Evolutionary conservation across 2,888 invertebrate species (phyloP), one percentile per base, ranked within the genome.

Genomic region (Aleiodes alternator): DNA sequence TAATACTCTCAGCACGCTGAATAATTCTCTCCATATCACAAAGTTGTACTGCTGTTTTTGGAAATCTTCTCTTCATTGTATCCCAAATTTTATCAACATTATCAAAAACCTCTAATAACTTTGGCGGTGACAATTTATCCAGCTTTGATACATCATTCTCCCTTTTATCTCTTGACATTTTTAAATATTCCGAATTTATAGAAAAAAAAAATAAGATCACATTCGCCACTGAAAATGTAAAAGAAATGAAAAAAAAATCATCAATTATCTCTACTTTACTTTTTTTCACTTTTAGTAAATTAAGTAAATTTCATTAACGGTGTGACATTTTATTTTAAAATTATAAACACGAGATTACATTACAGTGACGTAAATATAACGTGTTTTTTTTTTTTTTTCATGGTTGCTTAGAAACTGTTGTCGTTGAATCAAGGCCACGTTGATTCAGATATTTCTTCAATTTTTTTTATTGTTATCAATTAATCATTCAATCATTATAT

Each of bases 341-440:
- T 84, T 84, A 85, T 85, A 85, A 85, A 85, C 84, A 85, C 82
- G 84, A 80, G 83, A 81, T 84, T 85, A 85, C 82, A 84, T 79
- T 84, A 83, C 81, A 70, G 66, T 66, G 55, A 66, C 69, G 64
- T 75, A 70, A 51, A 66, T 38, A 66, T 53, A 55, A 68, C 56
- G 81, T 81, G 82, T 81, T 77, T 72, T 48, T 79, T 81, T 79
- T 83, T 31, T 31, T 34, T 34, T 34, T 34, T 81, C 80, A 82
- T 80, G 77, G 73, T 78, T 79, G 80, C 77, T 82, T 84, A 85
- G 82, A 85, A 85, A 85, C 82, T 79, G 64, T 64, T 69, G 82
- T 85, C 84, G 84, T 85, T 85, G 85, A 85, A 85, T 85, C 85
- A 85, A 85, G 84, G 84, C 85, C 85, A 83, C 84, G 80, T 81